These are phyloP conservation scores for Diaprepes abbreviatus DNA, from an alignment of 2,888 invertebrate species.

Conservation along the genomic window DNA sequence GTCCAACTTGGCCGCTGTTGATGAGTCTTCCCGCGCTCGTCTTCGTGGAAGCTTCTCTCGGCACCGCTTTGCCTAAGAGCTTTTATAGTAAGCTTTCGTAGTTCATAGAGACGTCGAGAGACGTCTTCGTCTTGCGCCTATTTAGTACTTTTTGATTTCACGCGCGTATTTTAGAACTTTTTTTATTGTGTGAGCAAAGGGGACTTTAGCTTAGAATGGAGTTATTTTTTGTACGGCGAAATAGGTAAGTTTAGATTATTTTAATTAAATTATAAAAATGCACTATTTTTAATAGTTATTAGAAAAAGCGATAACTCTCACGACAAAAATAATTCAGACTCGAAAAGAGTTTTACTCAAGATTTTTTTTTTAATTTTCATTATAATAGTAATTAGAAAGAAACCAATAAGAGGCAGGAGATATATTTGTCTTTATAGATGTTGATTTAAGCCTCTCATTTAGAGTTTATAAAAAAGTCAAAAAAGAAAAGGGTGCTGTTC, in stretches of 20 bases:
- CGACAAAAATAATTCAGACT: too few species aligned
- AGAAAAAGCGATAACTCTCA: too few species aligned
- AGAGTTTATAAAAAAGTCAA: too few species aligned
- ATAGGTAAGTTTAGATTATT: constrained; percentile 37
- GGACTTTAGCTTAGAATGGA: constrained; percentile 29
- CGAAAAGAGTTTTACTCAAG: too few species aligned
- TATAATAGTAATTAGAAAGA: too few species aligned
- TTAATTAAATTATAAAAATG: too few species aligned
- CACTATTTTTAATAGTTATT: too few species aligned
- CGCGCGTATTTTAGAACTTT: constrained; percentile 20
- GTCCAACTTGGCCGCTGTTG: constrained; percentile 36
- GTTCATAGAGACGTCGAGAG: neutral
- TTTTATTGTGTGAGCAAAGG: constrained; percentile 11
- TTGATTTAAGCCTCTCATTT: too few species aligned
- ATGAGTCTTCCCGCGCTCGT: constrained; percentile 44
- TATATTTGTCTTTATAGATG: too few species aligned
- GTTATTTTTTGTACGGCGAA: constrained; percentile 33
- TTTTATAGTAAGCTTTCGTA: constrained; percentile 19
- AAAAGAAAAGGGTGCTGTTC: too few species aligned
- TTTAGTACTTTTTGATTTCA: constrained; percentile 1
- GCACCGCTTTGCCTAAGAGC: constrained; percentile 16
- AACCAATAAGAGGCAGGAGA: too few species aligned
- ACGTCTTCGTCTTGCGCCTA: neutral
- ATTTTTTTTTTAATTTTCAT: too few species aligned
- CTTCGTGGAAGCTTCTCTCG: constrained; percentile 41